A percentile compares a stretch with the other conserved stretches of the same genome.
Evolutionary conservation across 2,797 vertebrate genomes (phyloP).

Genomic region (Lithobates pipiens): DNA sequence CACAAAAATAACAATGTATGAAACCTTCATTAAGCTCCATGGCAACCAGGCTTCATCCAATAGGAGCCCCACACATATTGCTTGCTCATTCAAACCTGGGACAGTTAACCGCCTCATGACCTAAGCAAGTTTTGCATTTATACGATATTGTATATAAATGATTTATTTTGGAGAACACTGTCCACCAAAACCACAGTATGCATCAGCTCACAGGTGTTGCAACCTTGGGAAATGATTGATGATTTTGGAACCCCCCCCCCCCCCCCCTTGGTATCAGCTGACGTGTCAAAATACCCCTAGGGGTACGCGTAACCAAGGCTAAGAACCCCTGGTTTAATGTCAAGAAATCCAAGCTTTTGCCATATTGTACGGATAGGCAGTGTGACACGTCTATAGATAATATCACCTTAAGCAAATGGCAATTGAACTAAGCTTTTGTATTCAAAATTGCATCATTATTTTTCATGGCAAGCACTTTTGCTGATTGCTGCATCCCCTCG

Average conservation of each 20-base stretch:
- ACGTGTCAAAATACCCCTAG: neutral
- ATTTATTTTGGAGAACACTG: neutral
- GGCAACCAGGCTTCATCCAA: no score
- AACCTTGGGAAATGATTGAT: neutral
- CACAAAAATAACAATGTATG: no score
- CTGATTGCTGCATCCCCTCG: conserved; percentile 61
- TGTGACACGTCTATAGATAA: conserved; percentile 12
- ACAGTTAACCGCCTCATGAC: neutral
- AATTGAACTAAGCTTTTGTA: conserved; percentile 49
- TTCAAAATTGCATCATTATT: conserved; percentile 43
- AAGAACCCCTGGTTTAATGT: neutral
- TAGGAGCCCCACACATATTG: no score
- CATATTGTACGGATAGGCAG: neutral
- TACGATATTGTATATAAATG: neutral
- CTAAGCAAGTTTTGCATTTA: neutral
- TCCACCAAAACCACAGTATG: neutral
- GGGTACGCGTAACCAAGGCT: neutral
- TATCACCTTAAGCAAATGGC: conserved; percentile 17
- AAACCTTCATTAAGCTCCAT: no score
- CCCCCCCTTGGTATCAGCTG: neutral
- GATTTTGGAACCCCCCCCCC: neutral
- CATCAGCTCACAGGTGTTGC: neutral
- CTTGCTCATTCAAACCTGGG: no score
- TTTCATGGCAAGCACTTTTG: conserved; percentile 41
- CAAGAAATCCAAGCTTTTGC: neutral